phyloP scores from a whole-genome alignment of 2,113 vertebrate species.

The Thamnophis sirtalis region DNA sequence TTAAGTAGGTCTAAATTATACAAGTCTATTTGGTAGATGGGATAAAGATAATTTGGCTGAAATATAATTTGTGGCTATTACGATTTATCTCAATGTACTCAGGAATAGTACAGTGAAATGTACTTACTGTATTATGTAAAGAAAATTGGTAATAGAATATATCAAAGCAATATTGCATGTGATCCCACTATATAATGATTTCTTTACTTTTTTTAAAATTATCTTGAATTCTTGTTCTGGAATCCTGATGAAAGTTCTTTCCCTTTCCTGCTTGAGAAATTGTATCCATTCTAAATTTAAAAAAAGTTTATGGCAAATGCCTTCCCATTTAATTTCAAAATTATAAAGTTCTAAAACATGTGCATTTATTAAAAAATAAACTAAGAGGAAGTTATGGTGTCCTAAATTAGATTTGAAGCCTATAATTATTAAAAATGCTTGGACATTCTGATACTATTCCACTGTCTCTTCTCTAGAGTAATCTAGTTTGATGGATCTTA shows the following conservation, averaged over 20 bases:
- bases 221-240: not conserved
- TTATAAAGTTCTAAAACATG: not conserved
- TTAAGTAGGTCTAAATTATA: slow-evolving; percentile 20
- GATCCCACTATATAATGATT: not conserved
- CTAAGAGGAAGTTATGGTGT: not conserved
- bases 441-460: not conserved
- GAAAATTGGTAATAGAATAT: slow-evolving; percentile 33
- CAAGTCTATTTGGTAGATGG: slow-evolving; percentile 9
- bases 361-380: not conserved
- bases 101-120: slow-evolving; percentile 31
- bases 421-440: not conserved
- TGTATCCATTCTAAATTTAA: not conserved
- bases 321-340: not conserved
- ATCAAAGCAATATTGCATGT: slow-evolving; percentile 6
- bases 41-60: not conserved
- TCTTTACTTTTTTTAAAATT: not conserved
- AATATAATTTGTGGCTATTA: slow-evolving; percentile 44
- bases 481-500: slow-evolving; percentile 12
- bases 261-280: not conserved
- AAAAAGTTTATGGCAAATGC: not conserved
- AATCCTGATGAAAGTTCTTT: not conserved
- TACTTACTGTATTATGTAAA: not conserved
- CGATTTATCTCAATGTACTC: slow-evolving; percentile 48
- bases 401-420: not conserved
- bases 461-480: not conserved